Conservation (phyloP, 2,113 vertebrate genomes). For the Bostrychus sinensis region DNA sequence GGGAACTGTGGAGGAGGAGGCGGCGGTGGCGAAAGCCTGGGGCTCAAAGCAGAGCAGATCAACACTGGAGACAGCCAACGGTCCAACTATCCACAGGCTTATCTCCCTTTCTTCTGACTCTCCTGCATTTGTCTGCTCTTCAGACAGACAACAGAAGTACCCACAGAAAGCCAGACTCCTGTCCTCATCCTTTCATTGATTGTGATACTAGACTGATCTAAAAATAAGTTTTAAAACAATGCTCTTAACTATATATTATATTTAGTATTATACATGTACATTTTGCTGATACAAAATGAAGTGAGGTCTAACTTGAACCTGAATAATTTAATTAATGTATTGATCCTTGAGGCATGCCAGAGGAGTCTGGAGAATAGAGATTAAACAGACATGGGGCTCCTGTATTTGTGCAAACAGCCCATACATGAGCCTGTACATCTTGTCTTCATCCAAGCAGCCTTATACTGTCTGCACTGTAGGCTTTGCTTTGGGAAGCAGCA, state of each 20-base stretch:
- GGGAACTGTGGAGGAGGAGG: slow-evolving; percentile 63
- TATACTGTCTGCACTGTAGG: slow-evolving; percentile 58
- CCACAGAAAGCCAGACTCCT: slow-evolving; percentile 41
- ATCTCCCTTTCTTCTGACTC: slow-evolving; percentile 47
- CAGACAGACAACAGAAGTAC: slow-evolving; percentile 27
- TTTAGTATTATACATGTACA: slow-evolving; percentile 22
- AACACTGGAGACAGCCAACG: slow-evolving; percentile 59
- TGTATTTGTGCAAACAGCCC: slow-evolving; percentile 22
- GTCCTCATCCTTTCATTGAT: slow-evolving; percentile 45
- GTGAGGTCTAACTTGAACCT: slow-evolving; percentile 52
- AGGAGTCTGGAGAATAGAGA: slow-evolving; percentile 68
- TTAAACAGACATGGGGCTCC: slow-evolving; percentile 68
- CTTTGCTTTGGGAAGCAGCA: slow-evolving; percentile 26
- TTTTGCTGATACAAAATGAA: slow-evolving; percentile 47
- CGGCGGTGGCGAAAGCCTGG: slow-evolving; percentile 63
- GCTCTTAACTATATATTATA: slow-evolving; percentile 21
- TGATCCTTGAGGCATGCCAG: slow-evolving; percentile 65
- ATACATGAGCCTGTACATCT: slow-evolving; percentile 22
- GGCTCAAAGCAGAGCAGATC: slow-evolving; percentile 66
- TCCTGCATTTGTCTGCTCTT: slow-evolving; percentile 24
- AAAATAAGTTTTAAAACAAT: slow-evolving; percentile 33
- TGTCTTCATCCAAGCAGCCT: slow-evolving; percentile 42
- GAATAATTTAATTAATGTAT: slow-evolving; percentile 67
- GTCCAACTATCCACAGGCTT: slow-evolving; percentile 62
- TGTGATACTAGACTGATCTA: slow-evolving; percentile 39